Conservation (phyloP, 1,140 invertebrate genomes). For the Campoletis sonorensis region DNA sequence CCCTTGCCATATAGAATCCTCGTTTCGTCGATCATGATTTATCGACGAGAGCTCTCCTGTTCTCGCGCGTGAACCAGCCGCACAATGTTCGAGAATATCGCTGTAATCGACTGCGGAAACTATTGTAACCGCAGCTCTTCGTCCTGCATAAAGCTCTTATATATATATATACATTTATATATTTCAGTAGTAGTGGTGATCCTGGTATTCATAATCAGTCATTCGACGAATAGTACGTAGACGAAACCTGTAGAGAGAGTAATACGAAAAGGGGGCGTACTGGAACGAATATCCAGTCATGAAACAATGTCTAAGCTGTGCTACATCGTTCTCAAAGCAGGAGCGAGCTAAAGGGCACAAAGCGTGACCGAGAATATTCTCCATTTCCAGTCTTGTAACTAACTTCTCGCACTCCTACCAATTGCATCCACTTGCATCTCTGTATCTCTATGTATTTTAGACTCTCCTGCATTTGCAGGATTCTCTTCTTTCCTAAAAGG, state of each 20-base stretch:
- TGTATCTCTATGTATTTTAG: not conserved
- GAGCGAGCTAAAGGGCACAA: not conserved
- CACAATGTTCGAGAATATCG: conserved; percentile 41
- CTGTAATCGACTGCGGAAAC: conserved; percentile 43
- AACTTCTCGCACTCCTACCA: not conserved
- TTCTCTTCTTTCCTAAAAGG: not conserved
- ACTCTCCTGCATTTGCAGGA: not conserved
- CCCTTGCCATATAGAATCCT: conserved; percentile 11
- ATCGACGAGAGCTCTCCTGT: conserved; percentile 33
- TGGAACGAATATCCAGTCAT: conserved; percentile 24
- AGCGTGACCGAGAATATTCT: conserved; percentile 5
- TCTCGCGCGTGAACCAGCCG: not conserved
- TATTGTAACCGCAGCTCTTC: conserved; percentile 36
- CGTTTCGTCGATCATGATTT: conserved; percentile 47
- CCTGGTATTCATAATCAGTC: not conserved
- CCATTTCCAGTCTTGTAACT: not conserved
- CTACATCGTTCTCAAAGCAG: not conserved
- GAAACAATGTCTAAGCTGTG: conserved; percentile 23
- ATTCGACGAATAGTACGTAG: conserved; percentile 18
- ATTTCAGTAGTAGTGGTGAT: not conserved
- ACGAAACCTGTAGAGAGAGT: not conserved
- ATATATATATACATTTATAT: not conserved
- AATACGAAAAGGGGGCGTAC: conserved; percentile 7
- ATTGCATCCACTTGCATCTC: not conserved
- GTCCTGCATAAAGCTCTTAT: not conserved